A percentile compares a stretch with the other conserved stretches of the same genome.
phyloP scores from a whole-genome alignment of 2,888 invertebrate genomes.

The Ennomos fuscantarius region DNA sequence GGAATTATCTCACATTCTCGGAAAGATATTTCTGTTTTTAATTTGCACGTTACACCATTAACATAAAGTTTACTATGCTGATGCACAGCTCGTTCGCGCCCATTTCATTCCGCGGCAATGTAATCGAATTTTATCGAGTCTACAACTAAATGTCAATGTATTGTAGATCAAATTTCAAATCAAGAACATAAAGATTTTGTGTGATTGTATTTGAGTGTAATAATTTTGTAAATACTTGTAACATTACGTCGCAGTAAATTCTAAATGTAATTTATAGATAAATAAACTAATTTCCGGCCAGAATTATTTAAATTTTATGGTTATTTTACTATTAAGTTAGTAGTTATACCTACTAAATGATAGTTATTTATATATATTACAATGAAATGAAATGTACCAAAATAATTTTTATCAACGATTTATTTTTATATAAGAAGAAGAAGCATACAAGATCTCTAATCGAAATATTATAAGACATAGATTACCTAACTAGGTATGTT shows the following conservation, averaged over 20 bases:
- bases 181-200: not conserved
- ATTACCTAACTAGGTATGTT: not conserved
- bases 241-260: constrained; percentile 39
- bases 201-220: constrained; percentile 7
- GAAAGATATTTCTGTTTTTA: too few relatives aligned
- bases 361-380: not conserved
- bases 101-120: too few relatives aligned
- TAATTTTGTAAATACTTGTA: constrained; percentile 20
- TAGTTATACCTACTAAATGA: too few relatives aligned
- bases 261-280: constrained; percentile 37
- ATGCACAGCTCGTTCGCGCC: too few relatives aligned
- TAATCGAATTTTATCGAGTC: too few relatives aligned
- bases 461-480: constrained; percentile 3
- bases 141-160: too few relatives aligned
- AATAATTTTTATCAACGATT: not conserved
- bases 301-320: constrained; percentile 40
- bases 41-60: too few relatives aligned
- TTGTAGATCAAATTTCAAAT: too few relatives aligned
- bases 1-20: too few relatives aligned
- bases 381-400: not conserved
- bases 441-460: constrained; percentile 14
- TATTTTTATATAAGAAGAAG: constrained; percentile 1
- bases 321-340: not conserved
- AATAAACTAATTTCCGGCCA: constrained; percentile 43
- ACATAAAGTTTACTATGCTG: too few relatives aligned